A percentile compares a stretch with the other conserved stretches of the same genome.
phyloP scores from a whole-genome alignment of 2,797 vertebrate species.

The Halcyon leucocephala region DNA sequence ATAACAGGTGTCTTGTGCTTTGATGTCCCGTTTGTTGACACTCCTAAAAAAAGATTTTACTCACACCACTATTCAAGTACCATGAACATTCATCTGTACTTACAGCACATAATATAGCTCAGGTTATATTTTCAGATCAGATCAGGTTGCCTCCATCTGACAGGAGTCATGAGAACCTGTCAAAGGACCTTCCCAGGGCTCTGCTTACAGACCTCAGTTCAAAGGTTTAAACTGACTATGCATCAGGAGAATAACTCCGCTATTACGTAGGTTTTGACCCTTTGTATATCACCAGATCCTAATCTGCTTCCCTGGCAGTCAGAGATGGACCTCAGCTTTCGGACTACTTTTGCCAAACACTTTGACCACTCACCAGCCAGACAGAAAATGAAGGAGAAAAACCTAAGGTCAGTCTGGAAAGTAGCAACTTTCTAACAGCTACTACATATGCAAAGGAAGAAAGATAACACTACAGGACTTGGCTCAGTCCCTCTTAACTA shows the following conservation, averaged over 20 bases:
- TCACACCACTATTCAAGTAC: not conserved
- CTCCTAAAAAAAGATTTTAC: not conserved
- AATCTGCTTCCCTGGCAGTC: not conserved
- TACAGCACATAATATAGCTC: not conserved
- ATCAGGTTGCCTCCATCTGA: not conserved
- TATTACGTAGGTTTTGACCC: not conserved
- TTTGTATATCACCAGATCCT: not conserved
- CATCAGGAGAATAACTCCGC: not conserved
- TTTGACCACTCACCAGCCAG: not conserved
- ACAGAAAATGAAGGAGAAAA: not conserved
- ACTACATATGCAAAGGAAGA: not conserved
- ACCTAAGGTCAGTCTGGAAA: not conserved
- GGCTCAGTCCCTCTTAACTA: not conserved
- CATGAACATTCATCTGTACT: not conserved
- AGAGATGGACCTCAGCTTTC: not conserved
- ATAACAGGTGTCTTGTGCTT: not conserved
- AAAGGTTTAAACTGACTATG: not conserved
- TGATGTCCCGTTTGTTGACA: rapidly evolving
- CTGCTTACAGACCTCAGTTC: not conserved
- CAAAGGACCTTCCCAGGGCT: not conserved
- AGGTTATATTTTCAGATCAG: not conserved
- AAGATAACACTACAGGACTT: not conserved
- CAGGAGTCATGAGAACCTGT: not conserved
- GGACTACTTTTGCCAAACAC: not conserved
- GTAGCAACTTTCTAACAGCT: not conserved